Percentiles rank a stretch among this genome's conserved stretches.
Conservation (phyloP, 1,140 invertebrate species). For the Drosophila nigrodunni region DNA sequence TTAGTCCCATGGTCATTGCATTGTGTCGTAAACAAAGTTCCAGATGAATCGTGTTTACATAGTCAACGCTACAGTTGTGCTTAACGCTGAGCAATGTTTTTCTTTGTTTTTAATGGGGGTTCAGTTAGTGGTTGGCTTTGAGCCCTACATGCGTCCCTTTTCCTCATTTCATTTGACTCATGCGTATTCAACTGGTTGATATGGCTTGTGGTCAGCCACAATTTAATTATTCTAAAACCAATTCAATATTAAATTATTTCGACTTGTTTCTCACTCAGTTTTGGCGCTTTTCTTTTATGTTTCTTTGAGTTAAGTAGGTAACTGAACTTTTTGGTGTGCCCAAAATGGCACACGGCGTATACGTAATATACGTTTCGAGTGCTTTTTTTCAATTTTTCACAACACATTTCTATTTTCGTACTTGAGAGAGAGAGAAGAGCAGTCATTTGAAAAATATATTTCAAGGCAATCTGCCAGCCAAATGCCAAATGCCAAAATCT, state of each 20-base stretch:
- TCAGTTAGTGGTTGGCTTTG: neutral
- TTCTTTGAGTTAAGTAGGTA: conserved; percentile 17
- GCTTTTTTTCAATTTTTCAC: conserved; percentile 16
- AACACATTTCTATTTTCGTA: conserved; percentile 44
- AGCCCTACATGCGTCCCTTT: no score
- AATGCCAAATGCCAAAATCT: conserved; percentile 32
- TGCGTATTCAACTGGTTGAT: conserved; percentile 23
- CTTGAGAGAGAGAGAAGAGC: conserved; percentile 1
- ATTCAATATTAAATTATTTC: neutral
- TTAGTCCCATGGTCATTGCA: conserved; percentile 10
- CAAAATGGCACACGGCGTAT: conserved; percentile 18
- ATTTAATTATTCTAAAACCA: conserved; percentile 14
- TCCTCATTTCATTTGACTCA: neutral
- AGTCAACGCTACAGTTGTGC: conserved; percentile 28
- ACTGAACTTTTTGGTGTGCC: conserved; percentile 18
- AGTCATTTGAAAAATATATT: conserved; percentile 40
- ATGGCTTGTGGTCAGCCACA: conserved; percentile 11
- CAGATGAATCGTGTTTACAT: conserved; percentile 54
- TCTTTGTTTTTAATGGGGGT: neutral
- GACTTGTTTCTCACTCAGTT: neutral
- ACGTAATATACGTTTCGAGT: conserved; percentile 23
- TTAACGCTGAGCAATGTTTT: conserved; percentile 33
- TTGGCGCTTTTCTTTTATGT: neutral
- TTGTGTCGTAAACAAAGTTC: conserved; percentile 28
- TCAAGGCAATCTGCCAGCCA: conserved; percentile 43